Percentiles rank a stretch among this genome's conserved stretches.
Evolutionary conservation across 1,140 invertebrate species (phyloP).

Genomic region (Wiebesia pumilae): DNA sequence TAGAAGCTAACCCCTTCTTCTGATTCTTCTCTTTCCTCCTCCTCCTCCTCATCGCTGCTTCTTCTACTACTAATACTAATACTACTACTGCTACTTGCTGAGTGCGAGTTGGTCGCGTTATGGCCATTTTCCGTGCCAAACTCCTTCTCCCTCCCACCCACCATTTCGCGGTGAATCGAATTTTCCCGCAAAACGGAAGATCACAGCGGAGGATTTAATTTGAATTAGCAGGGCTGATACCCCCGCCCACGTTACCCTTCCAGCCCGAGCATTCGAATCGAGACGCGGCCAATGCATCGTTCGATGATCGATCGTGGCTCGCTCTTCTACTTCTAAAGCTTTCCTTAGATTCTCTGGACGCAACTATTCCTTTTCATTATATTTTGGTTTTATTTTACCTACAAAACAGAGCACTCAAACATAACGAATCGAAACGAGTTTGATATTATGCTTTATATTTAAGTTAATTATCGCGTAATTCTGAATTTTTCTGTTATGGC

Average conservation of each 20-base stretch:
- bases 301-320: slow-evolving; percentile 9
- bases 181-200: slow-evolving; percentile 48
- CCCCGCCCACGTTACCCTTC: not conserved
- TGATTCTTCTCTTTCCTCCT: slow-evolving; percentile 67
- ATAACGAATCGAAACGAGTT: too few relatives aligned
- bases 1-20: slow-evolving; percentile 75
- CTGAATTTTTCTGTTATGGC: too few relatives aligned
- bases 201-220: slow-evolving; percentile 42
- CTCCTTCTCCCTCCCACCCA: not conserved
- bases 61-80: not conserved
- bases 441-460: too few relatives aligned
- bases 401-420: too few relatives aligned
- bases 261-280: slow-evolving; percentile 20
- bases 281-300: not conserved
- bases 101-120: not conserved
- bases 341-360: not conserved
- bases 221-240: slow-evolving; percentile 42
- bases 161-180: slow-evolving; percentile 46
- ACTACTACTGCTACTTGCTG: not conserved
- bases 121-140: not conserved
- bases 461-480: too few relatives aligned
- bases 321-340: not conserved
- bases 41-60: slow-evolving; percentile 51
- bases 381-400: not conserved
- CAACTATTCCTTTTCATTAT: not conserved